These are phyloP conservation scores for Rhynchotus rufescens DNA, from an alignment of 2,797 vertebrate genomes.

Conservation along the genomic window DNA sequence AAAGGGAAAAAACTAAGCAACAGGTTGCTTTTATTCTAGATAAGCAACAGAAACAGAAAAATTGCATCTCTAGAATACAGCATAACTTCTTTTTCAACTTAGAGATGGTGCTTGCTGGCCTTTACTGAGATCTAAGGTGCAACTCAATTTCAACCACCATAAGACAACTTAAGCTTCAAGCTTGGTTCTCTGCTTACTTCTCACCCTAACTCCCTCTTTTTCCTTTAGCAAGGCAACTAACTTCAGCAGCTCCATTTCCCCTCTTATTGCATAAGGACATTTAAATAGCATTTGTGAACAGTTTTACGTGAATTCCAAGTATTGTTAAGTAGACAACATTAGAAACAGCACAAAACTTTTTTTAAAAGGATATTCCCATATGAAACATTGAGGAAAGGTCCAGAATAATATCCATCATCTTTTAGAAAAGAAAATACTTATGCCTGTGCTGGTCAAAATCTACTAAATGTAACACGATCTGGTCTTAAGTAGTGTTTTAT, in stretches of 20 bases:
- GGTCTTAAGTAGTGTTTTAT: neutral
- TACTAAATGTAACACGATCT: neutral
- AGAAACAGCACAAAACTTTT: neutral
- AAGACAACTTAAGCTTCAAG: neutral
- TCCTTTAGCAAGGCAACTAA: neutral
- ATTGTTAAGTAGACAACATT: neutral
- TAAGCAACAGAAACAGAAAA: neutral
- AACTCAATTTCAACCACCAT: neutral
- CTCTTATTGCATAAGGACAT: neutral
- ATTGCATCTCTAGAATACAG: neutral
- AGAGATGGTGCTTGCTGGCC: neutral
- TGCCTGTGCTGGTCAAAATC: neutral
- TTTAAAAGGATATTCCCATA: neutral
- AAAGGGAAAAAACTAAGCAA: neutral
- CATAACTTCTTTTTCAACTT: neutral
- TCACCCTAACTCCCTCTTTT: neutral
- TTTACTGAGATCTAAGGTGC: neutral
- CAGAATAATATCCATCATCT: neutral
- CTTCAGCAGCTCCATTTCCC: neutral
- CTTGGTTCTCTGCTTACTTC: neutral
- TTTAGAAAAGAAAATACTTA: neutral
- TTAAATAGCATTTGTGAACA: neutral
- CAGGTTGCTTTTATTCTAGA: neutral
- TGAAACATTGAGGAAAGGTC: neutral
- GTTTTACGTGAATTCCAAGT: neutral